Evolutionary conservation across 2,797 vertebrate genomes (phyloP).

Genomic region (Phrynocephalus forsythii): DNA sequence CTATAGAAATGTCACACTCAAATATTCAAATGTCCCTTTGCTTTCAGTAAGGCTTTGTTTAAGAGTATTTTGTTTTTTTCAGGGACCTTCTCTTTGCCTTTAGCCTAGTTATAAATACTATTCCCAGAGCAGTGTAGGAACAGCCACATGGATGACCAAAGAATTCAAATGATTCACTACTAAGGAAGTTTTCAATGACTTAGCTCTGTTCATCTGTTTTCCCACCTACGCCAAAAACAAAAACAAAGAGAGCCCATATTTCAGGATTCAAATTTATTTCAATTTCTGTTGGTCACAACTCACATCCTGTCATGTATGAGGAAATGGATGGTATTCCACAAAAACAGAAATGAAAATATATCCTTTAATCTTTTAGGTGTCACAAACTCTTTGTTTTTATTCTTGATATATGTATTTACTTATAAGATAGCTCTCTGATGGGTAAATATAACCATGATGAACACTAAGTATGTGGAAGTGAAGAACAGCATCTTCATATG

Average conservation of each 20-base stretch:
- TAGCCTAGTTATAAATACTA: background rate
- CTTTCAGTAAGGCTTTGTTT: background rate
- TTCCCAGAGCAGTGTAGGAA: background rate
- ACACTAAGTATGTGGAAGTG: background rate
- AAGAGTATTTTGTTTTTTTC: background rate
- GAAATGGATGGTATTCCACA: no score
- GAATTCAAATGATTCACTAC: background rate
- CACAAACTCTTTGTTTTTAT: no score
- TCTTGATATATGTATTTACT: no score
- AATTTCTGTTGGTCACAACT: no score
- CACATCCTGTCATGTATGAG: background rate
- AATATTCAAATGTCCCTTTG: background rate
- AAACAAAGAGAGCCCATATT: no score
- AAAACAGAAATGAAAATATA: no score
- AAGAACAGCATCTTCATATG: background rate
- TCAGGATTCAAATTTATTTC: no score
- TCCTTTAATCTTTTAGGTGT: no score
- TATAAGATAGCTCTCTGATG: no score
- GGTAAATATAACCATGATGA: background rate
- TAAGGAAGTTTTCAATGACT: background rate
- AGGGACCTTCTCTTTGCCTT: background rate
- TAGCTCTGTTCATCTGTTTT: no score
- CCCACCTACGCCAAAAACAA: background rate
- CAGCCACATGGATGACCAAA: background rate
- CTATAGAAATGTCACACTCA: background rate